Evolutionary conservation across 1,140 invertebrate genomes (phyloP), one percentile per base, ranked within the genome.

Genomic region (Leptestheria dahalacensis): DNA sequence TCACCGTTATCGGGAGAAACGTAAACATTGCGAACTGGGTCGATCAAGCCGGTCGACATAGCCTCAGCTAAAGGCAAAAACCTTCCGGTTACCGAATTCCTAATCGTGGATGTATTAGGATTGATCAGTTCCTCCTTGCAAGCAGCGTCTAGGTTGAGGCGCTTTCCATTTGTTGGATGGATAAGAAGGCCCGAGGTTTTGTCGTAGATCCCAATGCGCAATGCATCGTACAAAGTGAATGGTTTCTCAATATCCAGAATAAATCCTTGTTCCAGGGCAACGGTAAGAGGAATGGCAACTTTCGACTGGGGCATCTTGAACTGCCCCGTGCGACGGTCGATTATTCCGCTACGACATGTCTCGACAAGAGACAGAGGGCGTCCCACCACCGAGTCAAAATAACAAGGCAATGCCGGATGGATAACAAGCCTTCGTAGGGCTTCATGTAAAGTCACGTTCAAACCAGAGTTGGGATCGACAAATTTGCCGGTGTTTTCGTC

Each of bases 211-310:
- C 86, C 84, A 80, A 90, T 86, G 49, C 81, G 74, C 33, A 96
- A 70, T 11, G 84, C 79, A 68, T 95, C 88, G 64, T 91, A 85
- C 2, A 97, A 70, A 33, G 82, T 81, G 67, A 89, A 88, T 23
- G 82, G 80, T 57, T 79, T 83, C 74, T 91, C 88, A 63, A 90
- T 88, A 67, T 91, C 88, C 15, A 91, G 77, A 64, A 92, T 86
- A 28, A 87, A 75, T 15, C 86, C 86, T 64, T 82, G 68, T 50
- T 82, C 80, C 63, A 91, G 72, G 2, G 88, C 88, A 64, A 82
- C 77, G 15, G 79, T 80, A 3, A 90, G 68, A 24, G 83, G 73
- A 18, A 91, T 76, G 60, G 75, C 73, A 11, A 61, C 63, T 57
- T 82, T 80, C 10, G 81, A 80, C 50, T 79, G 77, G 0, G 82